phyloP scores from a whole-genome alignment of 92 coral and sea anemone species.

The Palythoa caribaeorum region DNA sequence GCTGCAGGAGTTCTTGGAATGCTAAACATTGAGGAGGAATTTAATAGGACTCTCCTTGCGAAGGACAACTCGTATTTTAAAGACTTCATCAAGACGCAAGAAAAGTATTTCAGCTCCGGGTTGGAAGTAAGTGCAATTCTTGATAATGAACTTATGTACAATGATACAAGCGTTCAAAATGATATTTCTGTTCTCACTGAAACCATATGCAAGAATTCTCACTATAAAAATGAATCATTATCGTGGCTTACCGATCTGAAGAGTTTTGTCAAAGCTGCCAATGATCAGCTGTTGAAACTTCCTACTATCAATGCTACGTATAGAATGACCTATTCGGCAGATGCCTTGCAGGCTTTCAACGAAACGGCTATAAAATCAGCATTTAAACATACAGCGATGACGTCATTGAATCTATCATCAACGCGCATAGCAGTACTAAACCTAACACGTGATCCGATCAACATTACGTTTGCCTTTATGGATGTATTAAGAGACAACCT shows the following conservation, averaged over 20 bases:
- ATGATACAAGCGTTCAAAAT: conserved; percentile 38
- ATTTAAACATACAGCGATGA: conserved; percentile 4
- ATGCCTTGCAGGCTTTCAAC: conserved; percentile 2
- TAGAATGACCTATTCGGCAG: background rate
- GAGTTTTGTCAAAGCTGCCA: conserved; percentile 25
- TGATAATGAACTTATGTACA: conserved; percentile 30
- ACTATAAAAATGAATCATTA: conserved; percentile 43
- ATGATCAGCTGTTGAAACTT: conserved; percentile 2
- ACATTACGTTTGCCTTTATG: conserved; percentile 24
- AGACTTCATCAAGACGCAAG: conserved; percentile 44
- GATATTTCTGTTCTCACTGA: conserved; percentile 45
- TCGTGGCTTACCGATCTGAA: conserved; percentile 66
- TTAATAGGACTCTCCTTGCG: conserved; percentile 68
- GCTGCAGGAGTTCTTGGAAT: conserved; percentile 72
- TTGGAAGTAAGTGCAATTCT: conserved; percentile 60
- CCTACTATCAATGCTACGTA: conserved; percentile 9
- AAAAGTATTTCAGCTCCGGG: conserved; percentile 50
- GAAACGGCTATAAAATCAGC: conserved; percentile 14
- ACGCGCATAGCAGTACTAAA: conserved; percentile 1
- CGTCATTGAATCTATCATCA: conserved; percentile 1
- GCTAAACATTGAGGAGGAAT: conserved; percentile 60
- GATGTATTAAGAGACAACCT: conserved; percentile 14
- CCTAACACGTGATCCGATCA: conserved; percentile 13
- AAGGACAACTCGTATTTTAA: conserved; percentile 65
- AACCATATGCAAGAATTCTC: conserved; percentile 32